These are phyloP conservation scores for Marisa cornuarietis DNA, from an alignment of 1,140 invertebrate species.

Conservation along the genomic window DNA sequence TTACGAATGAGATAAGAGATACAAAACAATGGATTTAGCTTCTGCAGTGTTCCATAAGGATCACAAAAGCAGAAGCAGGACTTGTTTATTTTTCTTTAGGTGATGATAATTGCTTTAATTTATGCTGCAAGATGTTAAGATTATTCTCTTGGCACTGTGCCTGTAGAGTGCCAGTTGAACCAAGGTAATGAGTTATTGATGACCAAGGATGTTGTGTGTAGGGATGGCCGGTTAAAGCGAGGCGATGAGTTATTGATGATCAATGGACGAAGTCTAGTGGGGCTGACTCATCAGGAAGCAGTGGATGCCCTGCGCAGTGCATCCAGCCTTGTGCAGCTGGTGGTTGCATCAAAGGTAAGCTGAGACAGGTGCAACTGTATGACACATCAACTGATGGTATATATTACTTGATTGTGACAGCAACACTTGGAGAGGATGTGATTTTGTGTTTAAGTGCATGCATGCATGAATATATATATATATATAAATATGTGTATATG, in stretches of 20 bases:
- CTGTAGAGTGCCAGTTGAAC: not conserved
- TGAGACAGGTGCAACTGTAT: slow-evolving; percentile 61
- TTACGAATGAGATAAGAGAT: no score
- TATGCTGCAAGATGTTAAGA: no score
- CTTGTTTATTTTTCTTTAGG: no score
- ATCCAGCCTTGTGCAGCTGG: slow-evolving; percentile 78
- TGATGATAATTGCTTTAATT: no score
- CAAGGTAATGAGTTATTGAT: not conserved
- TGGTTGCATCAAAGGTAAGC: slow-evolving; percentile 70
- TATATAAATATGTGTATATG: no score
- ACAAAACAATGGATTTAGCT: no score
- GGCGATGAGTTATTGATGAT: slow-evolving; percentile 89
- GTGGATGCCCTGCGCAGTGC: slow-evolving; percentile 74
- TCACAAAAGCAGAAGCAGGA: no score
- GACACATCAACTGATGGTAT: slow-evolving; percentile 44
- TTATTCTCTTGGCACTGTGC: not conserved
- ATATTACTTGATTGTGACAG: no score
- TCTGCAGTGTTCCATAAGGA: no score
- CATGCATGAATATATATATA: no score
- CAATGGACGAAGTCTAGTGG: slow-evolving; percentile 81
- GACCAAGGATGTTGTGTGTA: slow-evolving; percentile 75
- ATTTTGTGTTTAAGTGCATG: no score
- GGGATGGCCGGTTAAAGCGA: slow-evolving; percentile 81
- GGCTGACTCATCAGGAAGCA: slow-evolving; percentile 80
- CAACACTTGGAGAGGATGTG: no score